Base-by-base conservation (phyloP, 2,888 invertebrate species). In the Galerucella pusilla region DNA sequence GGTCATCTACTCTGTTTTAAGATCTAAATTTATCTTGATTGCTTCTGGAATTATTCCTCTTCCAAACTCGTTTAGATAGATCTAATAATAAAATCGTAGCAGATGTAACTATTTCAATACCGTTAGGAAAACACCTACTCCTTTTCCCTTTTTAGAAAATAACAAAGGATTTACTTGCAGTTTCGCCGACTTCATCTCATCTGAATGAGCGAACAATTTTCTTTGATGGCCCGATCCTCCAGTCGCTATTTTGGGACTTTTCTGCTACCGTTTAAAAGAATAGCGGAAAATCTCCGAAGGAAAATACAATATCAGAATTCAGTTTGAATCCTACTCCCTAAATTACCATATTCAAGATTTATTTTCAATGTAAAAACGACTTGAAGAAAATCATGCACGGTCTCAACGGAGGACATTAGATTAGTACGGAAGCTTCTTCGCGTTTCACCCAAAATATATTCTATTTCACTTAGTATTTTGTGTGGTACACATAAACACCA, bases 261-360 rank as follows among this genome's bases (percentile, higher is more conserved):
- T 60, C 59, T 65, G 64, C 46, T 65, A 74, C 42, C 61, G 52
- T 74, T 74, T 71, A 74, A 74, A 70, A 65, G 66, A 74, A 71
- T 61, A 25, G 25, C 65, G 71, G 42, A 68, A 59, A 69, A 71
- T 64, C 73, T 73, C 68, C 68, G 61, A 60, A 67, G 49, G 52
- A 73, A 73, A 78, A 76, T 75, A 78, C 79, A 79, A 80, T 77
- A 80, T 80, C 79, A 78, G 78, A 76, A 79, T 79, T 79, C 78
- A 71, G 71, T 16, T 54, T 14, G 54, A 71, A 54, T 64, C 42
- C 54, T 14, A 49, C 28, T 64, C 14, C 28, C 68, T 11, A 70
- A 78, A 81, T 81, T 81, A 81, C 80, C 81, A 81, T 81, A 81
- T 80, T 78, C 79, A 73, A 79, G 79, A 79, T 80, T 79, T 79